Evolutionary conservation across 2,113 vertebrate genomes (phyloP).

Genomic region (Spilogale gracilis): DNA sequence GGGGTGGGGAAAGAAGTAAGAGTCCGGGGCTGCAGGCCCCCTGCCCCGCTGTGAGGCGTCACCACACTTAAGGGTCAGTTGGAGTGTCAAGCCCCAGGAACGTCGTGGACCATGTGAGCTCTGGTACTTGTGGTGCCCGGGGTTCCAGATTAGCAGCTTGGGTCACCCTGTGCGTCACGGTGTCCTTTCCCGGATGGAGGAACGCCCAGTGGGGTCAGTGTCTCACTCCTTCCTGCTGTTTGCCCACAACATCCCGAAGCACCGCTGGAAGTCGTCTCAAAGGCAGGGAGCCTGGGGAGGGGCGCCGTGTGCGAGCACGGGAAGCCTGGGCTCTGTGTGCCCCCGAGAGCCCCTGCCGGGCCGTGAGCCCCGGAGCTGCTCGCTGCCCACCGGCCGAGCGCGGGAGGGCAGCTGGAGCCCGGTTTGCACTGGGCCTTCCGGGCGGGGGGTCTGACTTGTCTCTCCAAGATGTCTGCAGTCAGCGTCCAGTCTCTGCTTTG

Average conservation of each 20-base stretch:
- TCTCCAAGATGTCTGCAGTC: not conserved
- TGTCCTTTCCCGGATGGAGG: not conserved
- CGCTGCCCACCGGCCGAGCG: not conserved
- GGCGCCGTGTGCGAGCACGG: not conserved
- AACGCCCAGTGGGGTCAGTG: not conserved
- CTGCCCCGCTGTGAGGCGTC: not conserved
- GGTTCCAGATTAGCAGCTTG: not conserved
- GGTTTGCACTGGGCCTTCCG: slow-evolving; percentile 19
- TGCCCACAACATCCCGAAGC: not conserved
- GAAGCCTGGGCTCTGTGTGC: slow-evolving; percentile 45
- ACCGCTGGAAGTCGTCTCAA: not conserved
- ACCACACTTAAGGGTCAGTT: not conserved
- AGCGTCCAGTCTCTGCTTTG: slow-evolving; percentile 1
- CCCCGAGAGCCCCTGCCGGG: not conserved
- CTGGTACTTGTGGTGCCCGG: not conserved
- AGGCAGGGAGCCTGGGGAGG: not conserved
- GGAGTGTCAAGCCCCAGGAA: not conserved
- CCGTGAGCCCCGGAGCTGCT: too few relatives aligned
- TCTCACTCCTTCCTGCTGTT: not conserved
- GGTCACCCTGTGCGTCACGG: not conserved
- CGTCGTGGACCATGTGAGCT: not conserved
- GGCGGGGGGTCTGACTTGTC: slow-evolving; percentile 44
- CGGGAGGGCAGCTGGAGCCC: too few relatives aligned
- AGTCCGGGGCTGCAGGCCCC: not conserved
- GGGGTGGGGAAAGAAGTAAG: not conserved